Evolutionary conservation across 2,888 invertebrate genomes (phyloP).

Genomic region (Drosophila koepferae): DNA sequence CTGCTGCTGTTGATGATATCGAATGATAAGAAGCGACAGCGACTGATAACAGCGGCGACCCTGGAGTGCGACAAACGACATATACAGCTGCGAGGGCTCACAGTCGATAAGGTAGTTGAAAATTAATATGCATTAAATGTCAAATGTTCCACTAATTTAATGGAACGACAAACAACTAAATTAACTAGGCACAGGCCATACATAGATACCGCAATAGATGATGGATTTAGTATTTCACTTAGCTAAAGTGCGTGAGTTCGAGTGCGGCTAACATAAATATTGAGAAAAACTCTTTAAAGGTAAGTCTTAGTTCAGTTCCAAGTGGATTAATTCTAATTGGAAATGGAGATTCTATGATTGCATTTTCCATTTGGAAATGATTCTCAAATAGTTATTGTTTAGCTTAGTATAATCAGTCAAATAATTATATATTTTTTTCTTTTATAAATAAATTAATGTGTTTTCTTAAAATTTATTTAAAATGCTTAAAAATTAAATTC

Average conservation of each 20-base stretch:
- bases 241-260: too few species aligned
- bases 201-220: not conserved
- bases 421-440: too few species aligned
- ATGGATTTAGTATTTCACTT: not conserved
- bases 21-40: constrained; percentile 53
- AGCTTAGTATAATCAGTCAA: not conserved
- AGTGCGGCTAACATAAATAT: not conserved
- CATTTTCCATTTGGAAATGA: not conserved
- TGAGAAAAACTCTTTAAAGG: too few species aligned
- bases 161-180: not conserved
- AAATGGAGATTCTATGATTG: not conserved
- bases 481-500: too few species aligned
- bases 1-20: constrained; percentile 40
- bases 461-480: too few species aligned
- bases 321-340: not conserved
- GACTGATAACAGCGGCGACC: constrained; percentile 53
- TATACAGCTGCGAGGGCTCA: constrained; percentile 9
- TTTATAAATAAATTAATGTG: too few species aligned
- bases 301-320: not conserved
- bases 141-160: constrained; percentile 37
- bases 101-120: constrained; percentile 44
- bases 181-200: not conserved
- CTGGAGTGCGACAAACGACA: constrained; percentile 20
- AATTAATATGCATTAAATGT: constrained; percentile 67
- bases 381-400: not conserved